These are phyloP conservation scores for Podarcis raffonei DNA, from an alignment of 2,113 vertebrate genomes.

Conservation along the genomic window DNA sequence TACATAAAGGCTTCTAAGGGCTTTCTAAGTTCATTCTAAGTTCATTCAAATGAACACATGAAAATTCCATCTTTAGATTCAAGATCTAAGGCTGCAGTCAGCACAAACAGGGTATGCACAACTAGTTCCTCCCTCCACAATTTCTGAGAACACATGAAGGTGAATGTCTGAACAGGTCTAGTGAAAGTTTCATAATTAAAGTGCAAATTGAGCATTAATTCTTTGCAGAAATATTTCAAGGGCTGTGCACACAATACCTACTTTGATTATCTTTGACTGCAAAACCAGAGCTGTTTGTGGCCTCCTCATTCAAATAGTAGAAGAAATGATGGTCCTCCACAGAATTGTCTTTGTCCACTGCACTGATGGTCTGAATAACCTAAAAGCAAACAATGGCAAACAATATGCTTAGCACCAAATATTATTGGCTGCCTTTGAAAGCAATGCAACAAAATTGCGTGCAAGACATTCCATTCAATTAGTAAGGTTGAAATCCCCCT, in stretches of 20 bases:
- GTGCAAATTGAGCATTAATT: not conserved
- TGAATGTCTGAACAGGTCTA: not conserved
- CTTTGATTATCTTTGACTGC: conserved; percentile 90
- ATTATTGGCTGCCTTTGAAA: conserved; percentile 10
- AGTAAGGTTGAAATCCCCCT: not conserved
- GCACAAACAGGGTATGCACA: not conserved
- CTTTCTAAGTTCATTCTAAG: too few species aligned
- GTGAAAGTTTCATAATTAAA: not conserved
- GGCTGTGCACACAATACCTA: conserved; percentile 44
- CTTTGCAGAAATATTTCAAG: conserved; percentile 8
- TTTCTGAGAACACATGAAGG: not conserved
- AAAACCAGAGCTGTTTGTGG: conserved; percentile 84
- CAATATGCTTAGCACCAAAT: conserved; percentile 13
- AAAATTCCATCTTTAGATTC: too few species aligned
- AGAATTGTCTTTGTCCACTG: conserved; percentile 87
- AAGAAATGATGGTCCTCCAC: conserved; percentile 82
- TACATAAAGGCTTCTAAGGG: too few species aligned
- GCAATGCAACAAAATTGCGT: not conserved
- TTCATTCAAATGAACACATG: too few species aligned
- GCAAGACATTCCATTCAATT: not conserved
- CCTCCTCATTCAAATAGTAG: conserved; percentile 82
- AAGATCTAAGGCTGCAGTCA: not conserved
- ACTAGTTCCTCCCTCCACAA: not conserved
- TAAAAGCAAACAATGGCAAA: conserved; percentile 61
- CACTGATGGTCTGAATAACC: conserved; percentile 88